Percentiles rank a stretch among this genome's conserved stretches.
phyloP scores from a whole-genome alignment of 2,888 invertebrate species.

The Rhorus exstirpatorius region DNA sequence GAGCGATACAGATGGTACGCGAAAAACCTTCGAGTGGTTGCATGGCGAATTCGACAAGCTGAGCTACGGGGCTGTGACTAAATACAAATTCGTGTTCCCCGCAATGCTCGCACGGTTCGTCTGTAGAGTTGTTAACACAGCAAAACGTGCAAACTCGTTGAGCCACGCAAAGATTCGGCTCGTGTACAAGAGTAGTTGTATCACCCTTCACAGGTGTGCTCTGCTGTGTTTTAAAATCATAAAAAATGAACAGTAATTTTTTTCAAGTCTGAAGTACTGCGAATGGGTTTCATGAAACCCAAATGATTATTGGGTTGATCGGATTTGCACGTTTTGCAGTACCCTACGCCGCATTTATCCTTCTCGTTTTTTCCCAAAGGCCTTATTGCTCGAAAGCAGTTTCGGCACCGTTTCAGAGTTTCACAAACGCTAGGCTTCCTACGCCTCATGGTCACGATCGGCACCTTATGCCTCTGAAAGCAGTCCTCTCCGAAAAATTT shows the following conservation, averaged over 20 bases:
- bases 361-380: slow-evolving; percentile 28
- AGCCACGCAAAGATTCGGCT: slow-evolving; percentile 35
- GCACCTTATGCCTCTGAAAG: not conserved
- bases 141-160: slow-evolving; percentile 11
- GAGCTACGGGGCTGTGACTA: no score
- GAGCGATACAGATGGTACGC: slow-evolving; percentile 57
- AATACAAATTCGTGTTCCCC: no score
- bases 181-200: not conserved
- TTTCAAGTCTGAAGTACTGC: not conserved
- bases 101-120: not conserved
- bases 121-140: not conserved
- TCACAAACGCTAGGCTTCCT: not conserved
- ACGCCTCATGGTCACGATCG: not conserved
- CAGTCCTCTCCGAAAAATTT: slow-evolving; percentile 15
- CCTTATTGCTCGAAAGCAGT: slow-evolving; percentile 6
- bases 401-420: not conserved
- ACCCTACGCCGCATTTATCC: slow-evolving; percentile 6
- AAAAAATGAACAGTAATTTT: slow-evolving; percentile 64
- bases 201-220: slow-evolving; percentile 8
- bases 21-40: not conserved
- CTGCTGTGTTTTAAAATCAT: slow-evolving; percentile 27
- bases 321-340: slow-evolving; percentile 14
- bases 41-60: no score
- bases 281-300: not conserved
- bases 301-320: slow-evolving; percentile 12